phyloP scores from a whole-genome alignment of 2,113 vertebrate genomes.

The Poeciliopsis retropinna region DNA sequence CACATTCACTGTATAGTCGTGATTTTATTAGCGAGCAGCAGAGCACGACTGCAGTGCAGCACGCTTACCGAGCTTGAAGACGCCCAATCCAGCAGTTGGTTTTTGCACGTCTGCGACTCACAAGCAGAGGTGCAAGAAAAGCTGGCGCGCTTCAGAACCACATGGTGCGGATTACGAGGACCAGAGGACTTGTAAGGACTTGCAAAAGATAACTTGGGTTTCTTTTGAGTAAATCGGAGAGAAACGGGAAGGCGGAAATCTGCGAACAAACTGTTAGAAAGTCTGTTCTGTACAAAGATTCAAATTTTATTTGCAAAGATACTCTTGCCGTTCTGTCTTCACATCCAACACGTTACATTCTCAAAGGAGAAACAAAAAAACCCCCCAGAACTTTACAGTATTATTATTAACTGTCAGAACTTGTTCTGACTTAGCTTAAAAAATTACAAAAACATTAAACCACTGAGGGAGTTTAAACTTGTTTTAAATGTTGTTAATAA shows the following conservation, averaged over 20 bases:
- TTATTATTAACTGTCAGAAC: too few relatives aligned
- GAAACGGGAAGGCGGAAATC: background rate
- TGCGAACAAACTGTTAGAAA: background rate
- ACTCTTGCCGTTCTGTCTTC: too few relatives aligned
- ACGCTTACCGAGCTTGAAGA: constrained; percentile 46
- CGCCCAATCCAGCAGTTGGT: constrained; percentile 41
- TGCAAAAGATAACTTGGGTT: background rate
- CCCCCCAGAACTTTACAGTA: too few relatives aligned
- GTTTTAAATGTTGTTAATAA: too few relatives aligned
- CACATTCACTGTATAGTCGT: constrained; percentile 12
- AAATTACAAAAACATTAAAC: too few relatives aligned
- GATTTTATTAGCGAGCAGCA: constrained; percentile 45
- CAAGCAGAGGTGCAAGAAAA: background rate
- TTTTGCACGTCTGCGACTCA: constrained; percentile 15
- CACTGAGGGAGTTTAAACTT: too few relatives aligned
- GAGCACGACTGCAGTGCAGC: constrained; percentile 54
- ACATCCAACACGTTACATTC: too few relatives aligned
- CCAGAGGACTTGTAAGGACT: background rate
- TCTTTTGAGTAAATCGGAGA: background rate
- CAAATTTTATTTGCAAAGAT: too few relatives aligned
- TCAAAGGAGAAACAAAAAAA: too few relatives aligned
- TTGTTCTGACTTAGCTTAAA: too few relatives aligned
- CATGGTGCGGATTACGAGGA: constrained; percentile 25
- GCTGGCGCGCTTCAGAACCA: background rate
- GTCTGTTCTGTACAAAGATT: too few relatives aligned